Percentiles rank a stretch among this genome's conserved stretches.
These are phyloP conservation scores for Psylliodes chrysocephalus DNA, from an alignment of 2,888 invertebrate genomes.

Conservation along the genomic window DNA sequence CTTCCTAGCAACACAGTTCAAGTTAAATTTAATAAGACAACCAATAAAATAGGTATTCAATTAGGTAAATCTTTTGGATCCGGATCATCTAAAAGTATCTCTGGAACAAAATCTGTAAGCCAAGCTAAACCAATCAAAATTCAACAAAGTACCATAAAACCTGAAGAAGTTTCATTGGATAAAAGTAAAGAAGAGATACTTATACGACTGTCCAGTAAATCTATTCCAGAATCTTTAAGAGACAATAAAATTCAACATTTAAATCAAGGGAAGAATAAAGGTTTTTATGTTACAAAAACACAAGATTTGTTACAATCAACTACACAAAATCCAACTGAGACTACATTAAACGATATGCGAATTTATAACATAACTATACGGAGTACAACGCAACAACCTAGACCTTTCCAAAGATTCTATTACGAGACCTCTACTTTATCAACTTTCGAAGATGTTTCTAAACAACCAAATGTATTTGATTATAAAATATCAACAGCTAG, in stretches of 20 bases:
- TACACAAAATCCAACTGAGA: constrained; percentile 5
- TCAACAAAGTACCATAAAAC: background rate
- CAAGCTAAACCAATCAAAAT: background rate
- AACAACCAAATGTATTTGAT: constrained; percentile 4
- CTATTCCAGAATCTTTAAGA: constrained; percentile 24
- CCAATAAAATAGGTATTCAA: constrained; percentile 44
- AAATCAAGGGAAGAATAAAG: background rate
- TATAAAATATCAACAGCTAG: constrained; percentile 59
- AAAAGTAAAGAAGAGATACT: constrained; percentile 18
- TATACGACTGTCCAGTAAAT: constrained; percentile 14
- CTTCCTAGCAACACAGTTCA: constrained; percentile 39
- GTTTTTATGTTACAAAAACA: constrained; percentile 18
- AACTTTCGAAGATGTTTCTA: background rate
- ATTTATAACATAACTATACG: constrained; percentile 15
- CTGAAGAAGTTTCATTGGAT: background rate
- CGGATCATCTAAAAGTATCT: background rate
- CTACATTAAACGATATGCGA: background rate
- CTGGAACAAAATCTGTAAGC: no score
- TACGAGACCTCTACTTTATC: constrained; percentile 1
- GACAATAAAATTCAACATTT: constrained; percentile 1
- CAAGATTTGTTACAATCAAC: background rate
- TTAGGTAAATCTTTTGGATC: constrained; percentile 44
- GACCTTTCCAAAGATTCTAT: constrained; percentile 48
- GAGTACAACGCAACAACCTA: constrained; percentile 43
- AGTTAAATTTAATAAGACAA: constrained; percentile 45